These are phyloP conservation scores for Enteromius paludinosus DNA, from an alignment of 2,797 vertebrate species.

Conservation along the genomic window DNA sequence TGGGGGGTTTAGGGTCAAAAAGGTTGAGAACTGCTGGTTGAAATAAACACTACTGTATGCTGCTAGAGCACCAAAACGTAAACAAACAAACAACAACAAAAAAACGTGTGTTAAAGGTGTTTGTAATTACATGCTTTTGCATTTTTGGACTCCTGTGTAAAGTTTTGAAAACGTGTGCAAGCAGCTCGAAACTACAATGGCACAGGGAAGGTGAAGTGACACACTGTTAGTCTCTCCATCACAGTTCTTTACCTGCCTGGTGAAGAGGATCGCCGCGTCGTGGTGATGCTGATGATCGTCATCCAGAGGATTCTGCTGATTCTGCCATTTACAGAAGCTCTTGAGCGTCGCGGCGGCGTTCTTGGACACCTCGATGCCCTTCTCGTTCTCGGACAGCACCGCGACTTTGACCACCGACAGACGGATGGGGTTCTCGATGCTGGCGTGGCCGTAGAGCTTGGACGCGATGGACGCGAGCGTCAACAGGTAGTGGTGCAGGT, in stretches of 20 bases:
- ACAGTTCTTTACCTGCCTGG: constrained; percentile 89
- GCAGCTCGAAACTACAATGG: neutral
- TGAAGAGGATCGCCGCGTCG: constrained; percentile 97
- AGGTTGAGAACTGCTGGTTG: neutral
- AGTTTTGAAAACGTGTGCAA: neutral
- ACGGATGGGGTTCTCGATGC: constrained; percentile 96
- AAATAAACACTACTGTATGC: neutral
- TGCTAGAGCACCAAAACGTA: no score
- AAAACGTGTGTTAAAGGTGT: no score
- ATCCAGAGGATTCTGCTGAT: constrained; percentile 91
- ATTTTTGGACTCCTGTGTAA: no score
- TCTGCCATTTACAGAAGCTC: constrained; percentile 98
- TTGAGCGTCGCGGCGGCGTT: constrained; percentile 94
- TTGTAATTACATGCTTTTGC: no score
- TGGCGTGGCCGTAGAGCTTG: constrained; percentile 92
- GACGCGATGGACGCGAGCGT: constrained; percentile 94
- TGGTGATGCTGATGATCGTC: constrained; percentile 92
- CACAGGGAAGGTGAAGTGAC: neutral
- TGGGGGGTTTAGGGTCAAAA: neutral
- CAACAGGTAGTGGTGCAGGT: constrained; percentile 92
- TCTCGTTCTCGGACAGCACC: constrained; percentile 85
- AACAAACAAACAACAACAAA: no score
- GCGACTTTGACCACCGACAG: constrained; percentile 91
- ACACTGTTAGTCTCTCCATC: neutral
- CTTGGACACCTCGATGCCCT: constrained; percentile 88